A percentile compares a stretch with the other conserved stretches of the same genome.
Evolutionary conservation across 64 coral and sea anemone genomes (phyloP).

Genomic region (Acropora yongei): DNA sequence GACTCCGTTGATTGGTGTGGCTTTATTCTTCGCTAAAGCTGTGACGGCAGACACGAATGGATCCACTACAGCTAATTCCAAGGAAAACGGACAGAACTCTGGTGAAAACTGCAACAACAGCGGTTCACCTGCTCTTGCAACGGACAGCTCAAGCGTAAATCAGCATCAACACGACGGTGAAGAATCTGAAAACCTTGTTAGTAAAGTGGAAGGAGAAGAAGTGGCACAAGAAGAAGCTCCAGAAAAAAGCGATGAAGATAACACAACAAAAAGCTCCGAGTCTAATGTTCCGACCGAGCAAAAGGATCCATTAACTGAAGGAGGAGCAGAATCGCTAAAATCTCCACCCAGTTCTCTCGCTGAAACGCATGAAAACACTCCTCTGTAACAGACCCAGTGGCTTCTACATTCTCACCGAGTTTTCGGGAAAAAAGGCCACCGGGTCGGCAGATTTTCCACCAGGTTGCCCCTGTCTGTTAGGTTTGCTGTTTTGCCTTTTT

Average conservation of each 20-base stretch:
- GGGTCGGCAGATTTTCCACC: no score
- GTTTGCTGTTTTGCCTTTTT: no score
- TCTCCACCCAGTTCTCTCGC: not conserved
- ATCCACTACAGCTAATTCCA: not conserved
- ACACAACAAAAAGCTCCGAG: not conserved
- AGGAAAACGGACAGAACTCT: conserved; percentile 15
- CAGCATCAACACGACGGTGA: conserved; percentile 6
- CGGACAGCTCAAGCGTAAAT: not conserved
- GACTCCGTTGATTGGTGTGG: no score
- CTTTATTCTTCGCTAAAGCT: not conserved
- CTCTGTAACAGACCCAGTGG: no score
- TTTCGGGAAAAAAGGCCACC: no score
- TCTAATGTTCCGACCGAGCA: not conserved
- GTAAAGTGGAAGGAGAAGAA: not conserved
- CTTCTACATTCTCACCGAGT: no score
- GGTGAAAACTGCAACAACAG: conserved; percentile 4
- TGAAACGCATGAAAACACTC: no score
- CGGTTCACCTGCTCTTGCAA: not conserved
- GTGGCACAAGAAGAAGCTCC: conserved; percentile 11
- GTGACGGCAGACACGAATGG: conserved; percentile 30
- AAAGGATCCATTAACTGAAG: not conserved
- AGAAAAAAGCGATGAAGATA: not conserved
- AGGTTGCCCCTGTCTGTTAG: no score
- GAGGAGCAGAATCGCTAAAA: not conserved
- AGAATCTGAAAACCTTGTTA: not conserved